phyloP scores from a whole-genome alignment of 2,113 vertebrate species.

The Halcyon malimbica region DNA sequence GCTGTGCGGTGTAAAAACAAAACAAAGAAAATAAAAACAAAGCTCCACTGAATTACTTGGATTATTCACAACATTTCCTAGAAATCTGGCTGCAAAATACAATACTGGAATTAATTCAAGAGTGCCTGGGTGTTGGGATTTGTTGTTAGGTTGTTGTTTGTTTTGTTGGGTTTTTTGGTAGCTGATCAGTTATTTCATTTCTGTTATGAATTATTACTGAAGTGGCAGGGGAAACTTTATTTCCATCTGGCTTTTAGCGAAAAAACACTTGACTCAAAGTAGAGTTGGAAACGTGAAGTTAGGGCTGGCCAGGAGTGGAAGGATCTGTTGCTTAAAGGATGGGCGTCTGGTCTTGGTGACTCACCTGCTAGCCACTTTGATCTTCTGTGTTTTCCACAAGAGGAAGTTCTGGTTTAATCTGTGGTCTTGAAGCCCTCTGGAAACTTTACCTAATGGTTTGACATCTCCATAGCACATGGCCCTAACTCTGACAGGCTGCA shows the following conservation, averaged over 20 bases:
- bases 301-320: neutral
- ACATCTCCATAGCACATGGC: neutral
- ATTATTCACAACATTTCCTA: slow-evolving; percentile 62
- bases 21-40: neutral
- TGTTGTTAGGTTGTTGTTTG: neutral
- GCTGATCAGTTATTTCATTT: slow-evolving; percentile 25
- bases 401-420: neutral
- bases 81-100: slow-evolving; percentile 66
- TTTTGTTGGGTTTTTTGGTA: neutral
- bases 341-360: neutral
- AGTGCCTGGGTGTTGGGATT: slow-evolving; percentile 11
- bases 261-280: neutral
- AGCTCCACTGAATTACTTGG: slow-evolving; percentile 52
- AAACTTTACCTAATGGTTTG: neutral
- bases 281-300: neutral
- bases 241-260: slow-evolving; percentile 1
- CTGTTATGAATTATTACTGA: slow-evolving; percentile 48
- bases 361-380: neutral
- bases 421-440: neutral
- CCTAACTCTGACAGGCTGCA: neutral
- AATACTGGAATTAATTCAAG: slow-evolving; percentile 67
- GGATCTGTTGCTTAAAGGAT: neutral
- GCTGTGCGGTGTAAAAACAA: neutral
- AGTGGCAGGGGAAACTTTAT: slow-evolving; percentile 3
- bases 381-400: neutral